These are phyloP conservation scores for Leptocoma aspasia DNA, from an alignment of 2,113 vertebrate genomes.

Conservation along the genomic window DNA sequence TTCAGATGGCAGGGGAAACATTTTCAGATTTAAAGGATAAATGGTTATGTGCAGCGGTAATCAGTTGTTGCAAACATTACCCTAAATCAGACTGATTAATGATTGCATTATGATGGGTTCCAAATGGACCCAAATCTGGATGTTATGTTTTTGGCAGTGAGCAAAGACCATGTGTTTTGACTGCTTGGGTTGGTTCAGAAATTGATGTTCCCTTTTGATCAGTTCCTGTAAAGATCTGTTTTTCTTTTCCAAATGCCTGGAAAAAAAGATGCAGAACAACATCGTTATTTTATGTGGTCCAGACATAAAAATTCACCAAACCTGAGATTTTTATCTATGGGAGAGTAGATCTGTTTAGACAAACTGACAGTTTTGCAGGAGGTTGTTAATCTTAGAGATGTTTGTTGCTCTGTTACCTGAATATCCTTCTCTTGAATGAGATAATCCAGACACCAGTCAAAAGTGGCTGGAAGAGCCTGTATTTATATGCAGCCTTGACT, in stretches of 20 bases:
- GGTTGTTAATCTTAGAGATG: not conserved
- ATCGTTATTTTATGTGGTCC: not conserved
- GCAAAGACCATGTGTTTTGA: not conserved
- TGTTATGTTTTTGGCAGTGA: not conserved
- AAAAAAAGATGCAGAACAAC: not conserved
- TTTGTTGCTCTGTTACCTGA: not conserved
- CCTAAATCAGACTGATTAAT: conserved; percentile 48
- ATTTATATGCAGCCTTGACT: not conserved
- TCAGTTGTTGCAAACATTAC: conserved; percentile 12
- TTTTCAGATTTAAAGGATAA: conserved; percentile 36
- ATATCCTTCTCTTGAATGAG: not conserved
- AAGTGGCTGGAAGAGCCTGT: not conserved
- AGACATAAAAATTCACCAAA: not conserved
- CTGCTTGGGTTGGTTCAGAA: not conserved
- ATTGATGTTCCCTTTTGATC: not conserved
- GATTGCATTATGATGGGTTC: not conserved
- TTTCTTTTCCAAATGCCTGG: not conserved
- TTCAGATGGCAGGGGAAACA: not conserved
- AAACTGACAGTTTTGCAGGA: not conserved
- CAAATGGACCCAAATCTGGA: conserved; percentile 1
- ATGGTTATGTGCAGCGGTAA: not conserved
- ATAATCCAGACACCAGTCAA: not conserved
- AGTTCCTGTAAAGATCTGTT: not conserved
- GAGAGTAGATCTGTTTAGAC: not conserved
- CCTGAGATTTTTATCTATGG: not conserved